Base-by-base conservation (phyloP, 2,113 vertebrate species). In the Stigmatopora nigra region DNA sequence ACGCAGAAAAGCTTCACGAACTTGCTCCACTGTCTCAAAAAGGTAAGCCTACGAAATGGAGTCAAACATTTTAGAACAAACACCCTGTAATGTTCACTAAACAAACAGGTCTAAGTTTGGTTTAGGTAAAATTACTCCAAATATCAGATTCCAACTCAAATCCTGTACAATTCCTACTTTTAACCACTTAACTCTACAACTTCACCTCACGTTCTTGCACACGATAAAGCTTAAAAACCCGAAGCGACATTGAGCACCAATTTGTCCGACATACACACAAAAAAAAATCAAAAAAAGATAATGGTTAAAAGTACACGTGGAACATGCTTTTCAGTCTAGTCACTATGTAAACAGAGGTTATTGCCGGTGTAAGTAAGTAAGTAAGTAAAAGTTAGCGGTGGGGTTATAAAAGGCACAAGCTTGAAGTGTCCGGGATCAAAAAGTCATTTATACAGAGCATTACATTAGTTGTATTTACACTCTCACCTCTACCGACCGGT, bases 381-480 rank as follows among this genome's bases (percentile, higher is more conserved):
- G n/a, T n/a, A n/a, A n/a, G 93, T 92, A 94, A 31, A 31, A 93
- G 53, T 56, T 56, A 56, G 92, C 93, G 88, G 93, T 91, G 91
- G 12, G 88, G 93, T 92, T 92, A 93, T 82, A 89, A 31, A 31
- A 91, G 89, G 93, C 92, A 91, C 86, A 93, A 93, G 95, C 94
- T 88, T 91, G 81, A 86, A 89, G 76, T 71, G 71, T 80, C 82
- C 71, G 82, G 87, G 86, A 93, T 91, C 88, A 89, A 88, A 92
- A 81, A 92, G n/a, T 92, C 88, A 94, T 94, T 93, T 97, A 31
- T 31, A 96, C 93, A 95, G 93, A 90, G 92, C 92, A 94, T 78
- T 85, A 73, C 90, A 93, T 93, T 95, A 95, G 95, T 95, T 95
- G 77, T 92, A 97, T 96, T 92, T 98, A 97, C 96, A 98, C 61